phyloP scores from a whole-genome alignment of 2,797 vertebrate species.

The Gambelia wislizenii region DNA sequence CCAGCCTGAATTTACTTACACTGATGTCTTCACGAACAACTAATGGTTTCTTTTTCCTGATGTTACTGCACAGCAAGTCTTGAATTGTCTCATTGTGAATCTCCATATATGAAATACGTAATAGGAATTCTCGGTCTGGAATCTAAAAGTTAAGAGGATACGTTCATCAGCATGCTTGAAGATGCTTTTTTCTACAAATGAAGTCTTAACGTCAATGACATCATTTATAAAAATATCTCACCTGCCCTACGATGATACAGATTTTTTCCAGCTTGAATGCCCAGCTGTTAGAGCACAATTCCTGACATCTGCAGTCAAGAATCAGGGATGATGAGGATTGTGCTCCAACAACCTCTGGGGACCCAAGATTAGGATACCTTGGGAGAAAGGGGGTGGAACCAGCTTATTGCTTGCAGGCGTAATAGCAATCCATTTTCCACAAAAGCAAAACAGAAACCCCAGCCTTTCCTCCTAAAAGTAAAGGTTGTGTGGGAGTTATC shows the following conservation, averaged over 20 bases:
- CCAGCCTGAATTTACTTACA: slow-evolving; percentile 78
- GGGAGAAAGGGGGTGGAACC: too few species aligned
- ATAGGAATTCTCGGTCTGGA: slow-evolving; percentile 93
- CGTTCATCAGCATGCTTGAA: not conserved
- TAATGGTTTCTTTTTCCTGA: slow-evolving; percentile 91
- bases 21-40: slow-evolving; percentile 92
- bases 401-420: not conserved
- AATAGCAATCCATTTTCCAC: too few species aligned
- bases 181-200: not conserved
- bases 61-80: slow-evolving; percentile 89
- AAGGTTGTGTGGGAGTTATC: not conserved
- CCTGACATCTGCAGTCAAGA: not conserved
- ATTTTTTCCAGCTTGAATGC: not conserved
- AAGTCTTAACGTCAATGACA: not conserved
- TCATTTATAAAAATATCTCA: not conserved
- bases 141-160: slow-evolving; percentile 75
- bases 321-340: not conserved
- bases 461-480: not conserved
- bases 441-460: not conserved
- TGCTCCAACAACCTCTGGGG: not conserved
- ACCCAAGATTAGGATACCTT: not conserved
- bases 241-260: not conserved
- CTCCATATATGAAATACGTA: slow-evolving; percentile 97
- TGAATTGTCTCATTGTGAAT: slow-evolving; percentile 97
- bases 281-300: too few species aligned